These are phyloP conservation scores for Heliothis subflexa DNA, from an alignment of 1,140 invertebrate species.

Conservation along the genomic window DNA sequence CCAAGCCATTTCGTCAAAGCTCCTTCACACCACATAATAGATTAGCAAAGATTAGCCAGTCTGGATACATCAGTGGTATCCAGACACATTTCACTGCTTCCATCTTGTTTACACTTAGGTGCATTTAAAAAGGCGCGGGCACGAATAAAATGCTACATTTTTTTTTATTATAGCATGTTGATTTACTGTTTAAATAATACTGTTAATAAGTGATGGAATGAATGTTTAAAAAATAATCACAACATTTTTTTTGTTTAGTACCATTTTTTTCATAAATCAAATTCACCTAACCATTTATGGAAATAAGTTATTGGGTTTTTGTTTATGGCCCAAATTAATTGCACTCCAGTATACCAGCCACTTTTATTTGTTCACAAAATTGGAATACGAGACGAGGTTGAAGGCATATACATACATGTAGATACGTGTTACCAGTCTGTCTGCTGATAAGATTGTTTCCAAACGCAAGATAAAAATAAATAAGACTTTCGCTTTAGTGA, in stretches of 20 bases:
- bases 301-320: too few relatives aligned
- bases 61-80: slow-evolving; percentile 21
- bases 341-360: slow-evolving; percentile 10
- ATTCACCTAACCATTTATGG: too few relatives aligned
- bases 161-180: too few relatives aligned
- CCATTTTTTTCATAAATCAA: too few relatives aligned
- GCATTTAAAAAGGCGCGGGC: too few relatives aligned
- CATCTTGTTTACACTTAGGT: neutral
- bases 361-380: slow-evolving; percentile 55
- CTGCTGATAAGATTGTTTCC: slow-evolving; percentile 41
- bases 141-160: too few relatives aligned
- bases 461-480: slow-evolving; percentile 30
- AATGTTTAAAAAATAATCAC: too few relatives aligned
- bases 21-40: slow-evolving; percentile 8
- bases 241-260: too few relatives aligned
- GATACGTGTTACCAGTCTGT: slow-evolving; percentile 17
- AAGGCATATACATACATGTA: slow-evolving; percentile 2
- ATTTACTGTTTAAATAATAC: too few relatives aligned
- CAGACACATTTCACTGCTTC: slow-evolving; percentile 48
- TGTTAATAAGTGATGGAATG: too few relatives aligned
- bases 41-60: slow-evolving; percentile 35
- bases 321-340: too few relatives aligned
- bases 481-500: slow-evolving; percentile 23
- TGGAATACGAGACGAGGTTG: slow-evolving; percentile 48
- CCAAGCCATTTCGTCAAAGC: neutral